Evolutionary conservation across 2,113 vertebrate species (phyloP).

Genomic region (Thalassoma bifasciatum): DNA sequence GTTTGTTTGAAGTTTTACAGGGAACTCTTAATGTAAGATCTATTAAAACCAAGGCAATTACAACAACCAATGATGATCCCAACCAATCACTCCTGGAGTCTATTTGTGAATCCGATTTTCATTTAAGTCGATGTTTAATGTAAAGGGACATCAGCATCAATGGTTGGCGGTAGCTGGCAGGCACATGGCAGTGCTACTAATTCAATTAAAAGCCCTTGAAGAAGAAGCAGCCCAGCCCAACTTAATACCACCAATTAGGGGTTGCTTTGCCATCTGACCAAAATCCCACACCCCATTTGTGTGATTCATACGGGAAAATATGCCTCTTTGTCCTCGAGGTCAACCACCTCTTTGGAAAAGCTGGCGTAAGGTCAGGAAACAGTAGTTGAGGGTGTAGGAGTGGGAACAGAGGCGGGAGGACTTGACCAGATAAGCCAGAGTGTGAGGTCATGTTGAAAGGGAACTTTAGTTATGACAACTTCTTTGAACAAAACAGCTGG

Average conservation of each 20-base stretch:
- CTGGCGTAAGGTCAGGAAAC: conserved; percentile 72
- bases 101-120: conserved; percentile 35
- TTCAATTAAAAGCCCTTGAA: conserved; percentile 74
- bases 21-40: conserved; percentile 40
- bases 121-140: conserved; percentile 20
- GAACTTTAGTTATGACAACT: conserved; percentile 29
- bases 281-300: conserved; percentile 74
- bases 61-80: conserved; percentile 30
- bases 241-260: conserved; percentile 77
- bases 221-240: conserved; percentile 60
- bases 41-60: conserved; percentile 28
- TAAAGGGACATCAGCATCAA: conserved; percentile 39
- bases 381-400: conserved; percentile 72
- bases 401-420: conserved; percentile 60
- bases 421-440: conserved; percentile 58
- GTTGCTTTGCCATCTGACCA: conserved; percentile 69
- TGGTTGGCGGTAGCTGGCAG: conserved; percentile 45
- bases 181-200: conserved; percentile 55
- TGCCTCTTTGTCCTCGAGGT: conserved; percentile 77
- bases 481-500: conserved; percentile 56
- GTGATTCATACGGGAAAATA: conserved; percentile 83
- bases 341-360: conserved; percentile 69
- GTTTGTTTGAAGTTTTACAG: conserved; percentile 71
- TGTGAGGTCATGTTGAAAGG: conserved; percentile 64
- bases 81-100: conserved; percentile 11